Evolutionary conservation across 2,113 vertebrate species (phyloP).

Genomic region (Sclerurus mexicanus): DNA sequence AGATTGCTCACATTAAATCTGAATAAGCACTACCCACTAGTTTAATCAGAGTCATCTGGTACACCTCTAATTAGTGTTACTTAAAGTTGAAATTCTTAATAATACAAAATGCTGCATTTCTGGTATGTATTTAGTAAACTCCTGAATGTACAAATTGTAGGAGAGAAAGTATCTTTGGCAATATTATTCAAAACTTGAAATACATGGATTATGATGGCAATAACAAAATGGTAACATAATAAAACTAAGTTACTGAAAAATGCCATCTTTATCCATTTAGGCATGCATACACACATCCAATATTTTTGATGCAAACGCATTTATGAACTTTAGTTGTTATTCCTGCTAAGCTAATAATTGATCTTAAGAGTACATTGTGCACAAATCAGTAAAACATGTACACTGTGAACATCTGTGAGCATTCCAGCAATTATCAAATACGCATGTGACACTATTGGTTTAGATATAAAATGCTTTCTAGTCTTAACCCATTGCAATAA

Average conservation of each 20-base stretch:
- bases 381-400: neutral
- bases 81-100: conserved; percentile 61
- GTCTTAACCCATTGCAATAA: conserved; percentile 14
- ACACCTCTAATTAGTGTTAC: conserved; percentile 68
- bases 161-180: neutral
- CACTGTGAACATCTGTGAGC: neutral
- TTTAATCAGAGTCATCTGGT: conserved; percentile 71
- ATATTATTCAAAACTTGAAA: neutral
- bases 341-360: conserved; percentile 16
- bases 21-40: conserved; percentile 66
- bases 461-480: neutral
- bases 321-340: neutral
- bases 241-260: neutral
- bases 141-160: neutral
- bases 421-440: conserved; percentile 17
- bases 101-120: conserved; percentile 7
- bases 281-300: neutral
- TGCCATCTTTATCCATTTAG: neutral
- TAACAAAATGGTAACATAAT: neutral
- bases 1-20: conserved; percentile 73
- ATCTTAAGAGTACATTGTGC: neutral
- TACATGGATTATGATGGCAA: neutral
- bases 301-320: neutral
- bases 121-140: neutral
- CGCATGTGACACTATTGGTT: neutral